phyloP scores from a whole-genome alignment of 2,113 vertebrate genomes.

The Boulengeromyrus knoepffleri region DNA sequence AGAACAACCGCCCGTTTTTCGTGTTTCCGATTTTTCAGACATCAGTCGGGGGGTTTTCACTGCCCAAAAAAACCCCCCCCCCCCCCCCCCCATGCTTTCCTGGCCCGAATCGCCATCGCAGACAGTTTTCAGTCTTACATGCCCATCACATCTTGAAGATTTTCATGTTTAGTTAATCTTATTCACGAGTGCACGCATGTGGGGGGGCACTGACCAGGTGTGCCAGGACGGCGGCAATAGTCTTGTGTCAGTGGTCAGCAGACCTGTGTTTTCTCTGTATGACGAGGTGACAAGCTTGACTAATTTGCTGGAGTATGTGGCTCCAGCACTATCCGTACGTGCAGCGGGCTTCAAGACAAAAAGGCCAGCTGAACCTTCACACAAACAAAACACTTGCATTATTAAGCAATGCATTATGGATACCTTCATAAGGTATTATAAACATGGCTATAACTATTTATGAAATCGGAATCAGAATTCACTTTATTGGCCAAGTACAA shows the following conservation, averaged over 20 bases:
- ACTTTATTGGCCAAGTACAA: too few relatives aligned
- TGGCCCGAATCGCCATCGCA: background rate
- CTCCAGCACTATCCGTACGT: too few relatives aligned
- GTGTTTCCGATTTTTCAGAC: too few relatives aligned
- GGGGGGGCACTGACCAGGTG: background rate
- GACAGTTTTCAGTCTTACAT: background rate
- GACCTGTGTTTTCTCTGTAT: background rate
- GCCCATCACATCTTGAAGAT: conserved; percentile 23
- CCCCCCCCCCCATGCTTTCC: background rate
- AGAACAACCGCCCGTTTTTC: too few relatives aligned
- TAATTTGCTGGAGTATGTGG: conserved; percentile 32
- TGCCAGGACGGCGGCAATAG: background rate
- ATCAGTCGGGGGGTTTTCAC: too few relatives aligned
- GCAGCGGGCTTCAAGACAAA: background rate
- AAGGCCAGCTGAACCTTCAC: background rate
- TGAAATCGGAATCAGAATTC: too few relatives aligned
- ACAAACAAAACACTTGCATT: background rate
- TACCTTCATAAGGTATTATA: too few relatives aligned
- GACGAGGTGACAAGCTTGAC: conserved; percentile 27
- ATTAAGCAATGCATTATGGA: too few relatives aligned
- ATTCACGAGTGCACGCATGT: conserved; percentile 2
- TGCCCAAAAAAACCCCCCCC: too few relatives aligned
- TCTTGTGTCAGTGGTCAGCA: background rate
- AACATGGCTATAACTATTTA: too few relatives aligned
- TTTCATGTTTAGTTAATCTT: conserved; percentile 30